Conservation (phyloP, 1,140 invertebrate genomes). For the Monochamus saltuarius region DNA sequence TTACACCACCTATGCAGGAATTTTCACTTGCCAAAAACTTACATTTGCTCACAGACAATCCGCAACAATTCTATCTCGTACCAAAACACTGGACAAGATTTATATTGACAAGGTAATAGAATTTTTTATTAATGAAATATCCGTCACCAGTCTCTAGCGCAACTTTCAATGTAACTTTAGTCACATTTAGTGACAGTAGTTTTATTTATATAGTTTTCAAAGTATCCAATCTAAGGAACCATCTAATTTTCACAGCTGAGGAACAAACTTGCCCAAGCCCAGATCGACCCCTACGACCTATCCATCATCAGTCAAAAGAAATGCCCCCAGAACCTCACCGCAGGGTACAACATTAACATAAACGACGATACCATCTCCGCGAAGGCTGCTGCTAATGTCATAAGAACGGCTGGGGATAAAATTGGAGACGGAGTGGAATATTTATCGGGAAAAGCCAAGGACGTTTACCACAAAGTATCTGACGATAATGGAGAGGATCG, state of each 20-base stretch:
- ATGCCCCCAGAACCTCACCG: conserved; percentile 58
- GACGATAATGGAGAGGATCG: conserved; percentile 35
- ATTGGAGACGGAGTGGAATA: conserved; percentile 66
- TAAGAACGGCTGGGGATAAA: conserved; percentile 68
- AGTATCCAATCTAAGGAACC: not conserved
- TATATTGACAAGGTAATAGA: conserved; percentile 65
- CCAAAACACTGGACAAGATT: conserved; percentile 65
- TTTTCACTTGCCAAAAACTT: conserved; percentile 79
- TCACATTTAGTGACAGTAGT: not conserved
- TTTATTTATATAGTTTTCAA: too few relatives aligned
- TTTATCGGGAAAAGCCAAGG: conserved; percentile 56
- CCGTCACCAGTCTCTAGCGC: too few relatives aligned
- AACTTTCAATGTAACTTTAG: too few relatives aligned
- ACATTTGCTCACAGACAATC: conserved; percentile 72
- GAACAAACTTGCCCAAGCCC: conserved; percentile 58
- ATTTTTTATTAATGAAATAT: conserved; percentile 4
- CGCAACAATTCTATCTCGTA: conserved; percentile 75
- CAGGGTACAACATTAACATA: conserved; percentile 66
- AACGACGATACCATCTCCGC: conserved; percentile 74
- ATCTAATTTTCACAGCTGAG: conserved; percentile 57
- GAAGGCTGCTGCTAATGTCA: conserved; percentile 66
- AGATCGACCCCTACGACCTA: conserved; percentile 73
- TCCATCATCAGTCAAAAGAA: conserved; percentile 70
- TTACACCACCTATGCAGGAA: conserved; percentile 71
- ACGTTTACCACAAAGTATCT: conserved; percentile 57